Evolutionary conservation across 2,113 vertebrate genomes (phyloP).

Genomic region (Empidonax alnorum): DNA sequence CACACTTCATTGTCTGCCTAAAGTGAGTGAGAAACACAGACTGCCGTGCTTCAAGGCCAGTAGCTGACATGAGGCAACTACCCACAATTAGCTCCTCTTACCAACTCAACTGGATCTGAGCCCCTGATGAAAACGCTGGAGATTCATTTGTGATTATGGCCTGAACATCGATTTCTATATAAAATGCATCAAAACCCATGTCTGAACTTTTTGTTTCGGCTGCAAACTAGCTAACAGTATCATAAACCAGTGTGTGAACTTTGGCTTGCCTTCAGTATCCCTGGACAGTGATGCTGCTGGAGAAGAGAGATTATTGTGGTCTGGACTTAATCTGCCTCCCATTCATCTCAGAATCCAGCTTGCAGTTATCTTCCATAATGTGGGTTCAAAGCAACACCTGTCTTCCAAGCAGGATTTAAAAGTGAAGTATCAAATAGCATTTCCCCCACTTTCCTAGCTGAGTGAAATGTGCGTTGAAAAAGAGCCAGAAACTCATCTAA

Average conservation of each 20-base stretch:
- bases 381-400: conserved; percentile 64
- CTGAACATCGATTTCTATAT: neutral
- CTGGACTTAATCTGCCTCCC: conserved; percentile 54
- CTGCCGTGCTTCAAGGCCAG: neutral
- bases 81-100: neutral
- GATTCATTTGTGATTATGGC: neutral
- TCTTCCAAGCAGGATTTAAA: conserved; percentile 36
- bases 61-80: neutral
- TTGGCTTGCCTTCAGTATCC: conserved; percentile 39
- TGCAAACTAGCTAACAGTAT: neutral
- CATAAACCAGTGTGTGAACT: conserved; percentile 51
- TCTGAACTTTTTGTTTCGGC: conserved; percentile 32
- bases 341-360: conserved; percentile 32
- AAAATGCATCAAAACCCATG: neutral
- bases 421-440: conserved; percentile 47
- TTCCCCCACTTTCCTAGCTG: neutral
- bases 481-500: conserved; percentile 5
- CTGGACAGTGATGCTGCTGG: neutral
- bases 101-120: neutral
- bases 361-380: conserved; percentile 32
- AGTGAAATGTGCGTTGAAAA: conserved; percentile 44
- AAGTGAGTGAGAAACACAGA: neutral
- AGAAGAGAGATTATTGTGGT: conserved; percentile 39
- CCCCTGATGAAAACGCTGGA: neutral
- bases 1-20: neutral